A percentile compares a stretch with the other conserved stretches of the same genome.
These are phyloP conservation scores for Sebastes itinus DNA, from an alignment of 2,797 vertebrate species.

Conservation along the genomic window DNA sequence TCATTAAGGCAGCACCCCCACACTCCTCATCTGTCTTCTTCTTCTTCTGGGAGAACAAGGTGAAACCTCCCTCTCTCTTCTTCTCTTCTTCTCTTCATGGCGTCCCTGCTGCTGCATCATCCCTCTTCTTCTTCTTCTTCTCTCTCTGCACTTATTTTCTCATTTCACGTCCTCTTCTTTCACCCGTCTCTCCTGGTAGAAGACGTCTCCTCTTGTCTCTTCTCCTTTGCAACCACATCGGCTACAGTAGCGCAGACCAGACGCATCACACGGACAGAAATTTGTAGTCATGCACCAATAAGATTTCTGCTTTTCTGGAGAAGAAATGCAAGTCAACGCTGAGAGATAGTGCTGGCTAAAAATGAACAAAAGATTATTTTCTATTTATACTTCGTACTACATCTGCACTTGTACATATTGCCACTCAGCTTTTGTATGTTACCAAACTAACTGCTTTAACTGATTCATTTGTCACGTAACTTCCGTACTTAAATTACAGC, in stretches of 20 bases:
- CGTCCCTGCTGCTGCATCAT: background rate
- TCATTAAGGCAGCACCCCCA: constrained; percentile 33
- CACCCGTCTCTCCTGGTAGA: background rate
- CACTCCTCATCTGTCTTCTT: constrained; percentile 40
- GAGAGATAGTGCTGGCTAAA: background rate
- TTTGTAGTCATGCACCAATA: background rate
- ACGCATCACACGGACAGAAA: background rate
- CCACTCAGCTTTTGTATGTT: background rate
- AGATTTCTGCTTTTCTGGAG: background rate
- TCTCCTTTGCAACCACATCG: background rate
- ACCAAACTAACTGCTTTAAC: background rate
- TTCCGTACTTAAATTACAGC: no score
- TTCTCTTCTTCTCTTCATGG: background rate
- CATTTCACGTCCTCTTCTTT: background rate
- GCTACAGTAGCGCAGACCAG: background rate
- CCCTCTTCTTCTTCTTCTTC: background rate
- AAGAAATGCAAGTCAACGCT: background rate
- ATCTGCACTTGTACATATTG: background rate
- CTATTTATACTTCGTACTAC: background rate
- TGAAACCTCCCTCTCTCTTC: background rate
- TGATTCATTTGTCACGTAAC: no score
- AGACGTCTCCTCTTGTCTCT: background rate
- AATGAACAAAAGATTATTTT: background rate
- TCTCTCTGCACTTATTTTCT: background rate
- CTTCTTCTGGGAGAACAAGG: constrained; percentile 13